A percentile compares a stretch with the other conserved stretches of the same genome.
phyloP scores from a whole-genome alignment of 2,113 vertebrate genomes.

The Halcyon senegalensis region DNA sequence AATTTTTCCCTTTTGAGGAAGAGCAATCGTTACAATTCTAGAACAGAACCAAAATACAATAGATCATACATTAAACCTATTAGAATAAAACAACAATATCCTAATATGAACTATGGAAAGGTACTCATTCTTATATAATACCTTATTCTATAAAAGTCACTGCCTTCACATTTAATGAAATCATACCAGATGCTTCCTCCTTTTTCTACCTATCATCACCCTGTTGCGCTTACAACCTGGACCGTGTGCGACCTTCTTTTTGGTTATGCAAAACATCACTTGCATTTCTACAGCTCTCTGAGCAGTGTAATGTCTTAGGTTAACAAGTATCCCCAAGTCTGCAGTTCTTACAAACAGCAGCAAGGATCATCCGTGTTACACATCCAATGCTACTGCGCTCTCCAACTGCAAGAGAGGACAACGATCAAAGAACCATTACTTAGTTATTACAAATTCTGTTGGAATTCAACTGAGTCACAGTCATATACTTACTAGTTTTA shows the following conservation, averaged over 20 bases:
- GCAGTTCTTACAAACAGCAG: neutral
- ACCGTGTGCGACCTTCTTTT: neutral
- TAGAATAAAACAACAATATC: neutral
- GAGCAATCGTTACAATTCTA: neutral
- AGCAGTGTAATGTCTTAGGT: neutral
- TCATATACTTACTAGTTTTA: neutral
- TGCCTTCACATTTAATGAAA: neutral
- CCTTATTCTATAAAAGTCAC: neutral
- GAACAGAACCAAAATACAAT: neutral
- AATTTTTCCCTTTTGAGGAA: neutral
- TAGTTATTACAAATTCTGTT: neutral
- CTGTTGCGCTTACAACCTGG: neutral
- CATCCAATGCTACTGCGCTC: neutral
- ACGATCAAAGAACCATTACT: neutral
- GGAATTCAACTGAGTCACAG: neutral
- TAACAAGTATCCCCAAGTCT: neutral
- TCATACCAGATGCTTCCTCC: neutral
- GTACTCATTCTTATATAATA: neutral
- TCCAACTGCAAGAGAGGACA: neutral
- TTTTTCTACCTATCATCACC: neutral
- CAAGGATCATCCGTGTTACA: neutral
- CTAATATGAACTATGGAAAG: neutral
- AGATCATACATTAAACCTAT: neutral
- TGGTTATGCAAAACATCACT: neutral
- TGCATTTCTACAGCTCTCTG: neutral